Percentiles rank a stretch among this genome's conserved stretches.
These are phyloP conservation scores for Cossypha heuglini DNA, from an alignment of 2,797 vertebrate species.

Conservation along the genomic window DNA sequence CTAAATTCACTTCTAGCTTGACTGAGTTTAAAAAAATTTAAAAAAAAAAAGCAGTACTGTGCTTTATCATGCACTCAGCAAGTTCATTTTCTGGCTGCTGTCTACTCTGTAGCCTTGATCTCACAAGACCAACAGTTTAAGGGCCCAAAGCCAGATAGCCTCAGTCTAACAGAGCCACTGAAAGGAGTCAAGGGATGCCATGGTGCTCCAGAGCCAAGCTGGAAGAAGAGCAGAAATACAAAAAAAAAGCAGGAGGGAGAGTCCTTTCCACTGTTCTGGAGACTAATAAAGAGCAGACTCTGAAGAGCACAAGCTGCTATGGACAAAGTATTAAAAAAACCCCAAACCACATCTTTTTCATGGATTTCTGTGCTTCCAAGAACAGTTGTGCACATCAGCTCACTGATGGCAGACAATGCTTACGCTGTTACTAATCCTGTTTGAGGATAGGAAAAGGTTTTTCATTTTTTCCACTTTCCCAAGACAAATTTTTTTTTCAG, in stretches of 20 bases:
- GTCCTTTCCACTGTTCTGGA: neutral
- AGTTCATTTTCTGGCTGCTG: neutral
- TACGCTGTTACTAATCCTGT: neutral
- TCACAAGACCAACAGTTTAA: neutral
- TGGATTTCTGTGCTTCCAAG: neutral
- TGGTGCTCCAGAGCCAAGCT: neutral
- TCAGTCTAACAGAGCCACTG: neutral
- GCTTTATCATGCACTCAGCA: neutral
- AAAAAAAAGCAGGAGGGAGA: neutral
- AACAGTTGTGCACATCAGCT: neutral
- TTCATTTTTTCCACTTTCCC: neutral
- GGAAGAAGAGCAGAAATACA: neutral
- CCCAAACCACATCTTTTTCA: rapidly evolving
- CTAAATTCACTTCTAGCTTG: neutral
- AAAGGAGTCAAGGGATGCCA: neutral
- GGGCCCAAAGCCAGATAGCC: neutral
- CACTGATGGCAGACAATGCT: rapidly evolving
- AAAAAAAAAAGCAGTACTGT: neutral
- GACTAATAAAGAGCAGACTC: neutral
- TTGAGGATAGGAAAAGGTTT: neutral
- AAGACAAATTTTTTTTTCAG: neutral
- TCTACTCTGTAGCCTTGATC: neutral
- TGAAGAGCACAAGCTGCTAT: neutral
- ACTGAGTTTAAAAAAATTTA: neutral
- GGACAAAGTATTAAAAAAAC: neutral